A percentile compares a stretch with the other conserved stretches of the same genome.
Evolutionary conservation across 2,797 vertebrate genomes (phyloP).

Genomic region (Artibeus jamaicensis): DNA sequence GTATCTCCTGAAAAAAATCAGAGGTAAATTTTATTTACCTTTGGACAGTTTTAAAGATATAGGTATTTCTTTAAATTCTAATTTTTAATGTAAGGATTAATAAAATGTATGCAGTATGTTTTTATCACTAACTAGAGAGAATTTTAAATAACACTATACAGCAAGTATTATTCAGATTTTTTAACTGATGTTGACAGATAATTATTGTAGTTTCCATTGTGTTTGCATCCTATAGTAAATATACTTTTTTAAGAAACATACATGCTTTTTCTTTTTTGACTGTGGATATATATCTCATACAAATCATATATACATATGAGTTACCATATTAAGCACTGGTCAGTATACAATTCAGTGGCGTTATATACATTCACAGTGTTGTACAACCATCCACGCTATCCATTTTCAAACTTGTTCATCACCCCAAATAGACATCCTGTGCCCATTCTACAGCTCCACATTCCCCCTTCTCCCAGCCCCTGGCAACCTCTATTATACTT

Average conservation of each 20-base stretch:
- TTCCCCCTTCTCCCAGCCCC: rapidly evolving
- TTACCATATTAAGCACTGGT: neutral
- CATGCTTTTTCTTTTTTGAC: neutral
- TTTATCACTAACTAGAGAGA: neutral
- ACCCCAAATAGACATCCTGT: neutral
- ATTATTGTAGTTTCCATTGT: neutral
- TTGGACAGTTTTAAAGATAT: neutral
- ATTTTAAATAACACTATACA: neutral
- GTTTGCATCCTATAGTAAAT: neutral
- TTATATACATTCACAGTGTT: neutral
- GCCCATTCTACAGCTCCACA: neutral
- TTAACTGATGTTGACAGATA: neutral
- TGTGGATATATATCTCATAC: neutral
- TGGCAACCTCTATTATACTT: neutral
- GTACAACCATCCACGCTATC: neutral
- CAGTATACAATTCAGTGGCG: neutral
- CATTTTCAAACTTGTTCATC: neutral
- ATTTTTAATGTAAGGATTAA: neutral
- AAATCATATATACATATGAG: neutral
- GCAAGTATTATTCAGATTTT: neutral
- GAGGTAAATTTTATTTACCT: neutral
- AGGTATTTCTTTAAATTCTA: neutral
- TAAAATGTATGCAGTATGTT: neutral
- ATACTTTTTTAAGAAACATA: neutral
- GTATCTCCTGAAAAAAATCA: neutral